Base-by-base conservation (phyloP, 2,888 invertebrate species). In the Drosophila eohydei region DNA sequence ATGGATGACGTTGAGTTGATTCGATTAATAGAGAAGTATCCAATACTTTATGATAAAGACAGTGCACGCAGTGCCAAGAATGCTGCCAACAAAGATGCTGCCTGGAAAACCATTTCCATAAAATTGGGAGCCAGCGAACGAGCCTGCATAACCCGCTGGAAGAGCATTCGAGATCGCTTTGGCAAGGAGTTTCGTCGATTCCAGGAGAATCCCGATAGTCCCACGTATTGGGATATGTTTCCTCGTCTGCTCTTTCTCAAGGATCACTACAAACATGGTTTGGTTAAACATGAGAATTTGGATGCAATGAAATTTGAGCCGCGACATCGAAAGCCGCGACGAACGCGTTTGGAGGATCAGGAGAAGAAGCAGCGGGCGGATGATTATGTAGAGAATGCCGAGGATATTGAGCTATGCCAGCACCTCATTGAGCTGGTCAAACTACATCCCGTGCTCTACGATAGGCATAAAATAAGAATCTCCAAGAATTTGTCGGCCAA, bases 81-180 rank as follows among this genome's bases (percentile, higher is more conserved):
- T 69, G 84, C 88, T 0, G 66, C 73, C 1, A 77, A 78, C 52
- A 91, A 91, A 46, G 92, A 92, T 50, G 80, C 88, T 2, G 92
- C 91, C 34, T 91, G 91, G 91, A 85, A 84, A 40, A 75, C 82
- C 2, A 80, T 91, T 8, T 89, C 91, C 4, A 41, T 69, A 9
- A 80, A 80, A 32, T 28, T 91, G 26, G 84, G 87, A 0, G 91
- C 89, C 38, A 91, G 92, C 6, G 91, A 91, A 36, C 66, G 91
- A 4, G 91, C 91, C 9, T 91, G 92, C 57, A 92, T 91, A 3
- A 91, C 91, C 8, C 86, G 91, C 6, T 91, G 91, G 91, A 91
- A 91, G 54, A 91, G 92, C 43, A 81, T 91, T 48, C 78, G 92
- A 0, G 91, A 91, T 69, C 82, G 91, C 1, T 91, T 92, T 67